Base-by-base conservation (phyloP, 2,113 vertebrate species). In the Embiotoca jacksoni region DNA sequence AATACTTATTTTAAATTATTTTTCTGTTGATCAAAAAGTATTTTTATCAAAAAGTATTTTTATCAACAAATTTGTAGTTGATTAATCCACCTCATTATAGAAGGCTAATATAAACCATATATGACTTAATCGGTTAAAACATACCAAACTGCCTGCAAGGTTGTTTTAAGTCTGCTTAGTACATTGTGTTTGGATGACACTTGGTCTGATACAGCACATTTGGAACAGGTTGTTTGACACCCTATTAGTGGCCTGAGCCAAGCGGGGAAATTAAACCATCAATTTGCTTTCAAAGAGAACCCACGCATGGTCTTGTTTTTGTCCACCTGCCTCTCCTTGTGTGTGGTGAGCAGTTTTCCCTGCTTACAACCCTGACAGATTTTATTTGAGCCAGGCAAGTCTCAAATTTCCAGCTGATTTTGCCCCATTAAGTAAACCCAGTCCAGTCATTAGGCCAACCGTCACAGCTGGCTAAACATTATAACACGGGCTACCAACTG, bases 401-500 rank as follows among this genome's bases (percentile, higher is more conserved):
- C 70, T 75, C 32, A 68, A 65, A 81, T 86, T 88, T 88, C 85
- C 85, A 82, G 72, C 89, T 83, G 86, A 81, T 80, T 91, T 81
- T 3, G 7, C 79, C 78, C 71, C 72, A 89, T 90, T 86, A 89
- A 84, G 77, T 83, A 86, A 89, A 88, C 81, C 80, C 80, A 78
- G 70, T 71, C 32, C 55, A 71, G 87, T 86, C 86, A 89, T 92
- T 82, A 88, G 76, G 80, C 86, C 80, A 85, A 84, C 60, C 32
- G 71, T 85, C 87, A 91, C 90, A 91, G 89, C 87, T 83, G 88
- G 89, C 83, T 90, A 83, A 88, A 86, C 88, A 82, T 82, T 83
- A 88, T 62, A 88, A 89, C 74, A 82, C 53, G 70, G 77, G 72
- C 74, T 75, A 88, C 87, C 79, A 80, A 88, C 83, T 85, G 85